phyloP scores from a whole-genome alignment of 2,797 vertebrate genomes.

The Harpagifer antarcticus region DNA sequence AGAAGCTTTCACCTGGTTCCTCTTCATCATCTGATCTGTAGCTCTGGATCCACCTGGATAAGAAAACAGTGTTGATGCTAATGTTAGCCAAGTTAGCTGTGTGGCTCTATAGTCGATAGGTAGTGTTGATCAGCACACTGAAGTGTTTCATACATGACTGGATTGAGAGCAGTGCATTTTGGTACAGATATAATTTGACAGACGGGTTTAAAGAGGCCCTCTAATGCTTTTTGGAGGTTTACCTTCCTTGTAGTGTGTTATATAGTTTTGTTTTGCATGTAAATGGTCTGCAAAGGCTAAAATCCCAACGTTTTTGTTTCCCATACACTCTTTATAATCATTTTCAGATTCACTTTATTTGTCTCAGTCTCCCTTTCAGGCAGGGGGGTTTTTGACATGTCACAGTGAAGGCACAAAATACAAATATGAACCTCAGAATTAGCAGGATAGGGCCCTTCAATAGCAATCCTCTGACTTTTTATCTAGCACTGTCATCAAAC shows the following conservation, averaged over 20 bases:
- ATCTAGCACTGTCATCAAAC: neutral
- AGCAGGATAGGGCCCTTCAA: neutral
- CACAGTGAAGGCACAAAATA: neutral
- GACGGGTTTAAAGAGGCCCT: neutral
- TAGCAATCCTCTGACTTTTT: neutral
- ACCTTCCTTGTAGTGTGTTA: no score
- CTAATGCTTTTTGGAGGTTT: neutral
- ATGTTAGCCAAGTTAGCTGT: neutral
- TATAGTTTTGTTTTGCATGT: no score
- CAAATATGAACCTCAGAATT: no score
- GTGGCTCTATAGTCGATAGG: neutral
- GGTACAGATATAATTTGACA: neutral
- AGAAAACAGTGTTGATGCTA: neutral
- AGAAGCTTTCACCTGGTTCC: constrained; percentile 86
- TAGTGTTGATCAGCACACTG: neutral
- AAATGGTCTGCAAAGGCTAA: no score
- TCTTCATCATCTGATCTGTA: constrained; percentile 84
- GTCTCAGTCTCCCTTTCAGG: no score
- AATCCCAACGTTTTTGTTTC: no score
- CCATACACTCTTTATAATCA: no score
- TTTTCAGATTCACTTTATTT: no score
- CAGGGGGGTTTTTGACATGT: neutral
- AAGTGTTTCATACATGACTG: neutral
- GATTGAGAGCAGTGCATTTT: neutral
- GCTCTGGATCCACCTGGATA: constrained; percentile 81